Conservation (phyloP, 92 coral and sea anemone species). For the Porites lobata region DNA sequence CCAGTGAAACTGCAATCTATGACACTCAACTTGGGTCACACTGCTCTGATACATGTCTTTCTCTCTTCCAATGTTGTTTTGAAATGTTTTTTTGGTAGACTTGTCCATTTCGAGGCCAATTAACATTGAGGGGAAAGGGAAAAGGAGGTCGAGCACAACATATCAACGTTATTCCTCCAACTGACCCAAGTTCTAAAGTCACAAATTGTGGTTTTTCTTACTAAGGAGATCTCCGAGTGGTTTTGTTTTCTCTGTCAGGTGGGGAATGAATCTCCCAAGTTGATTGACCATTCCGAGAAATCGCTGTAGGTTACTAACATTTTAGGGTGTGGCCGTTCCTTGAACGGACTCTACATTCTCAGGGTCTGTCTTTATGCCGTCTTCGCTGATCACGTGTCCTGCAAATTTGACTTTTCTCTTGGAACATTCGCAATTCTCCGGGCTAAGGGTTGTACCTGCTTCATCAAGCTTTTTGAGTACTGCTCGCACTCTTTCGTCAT, state of each 20-base stretch:
- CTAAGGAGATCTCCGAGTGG: conserved; percentile 40
- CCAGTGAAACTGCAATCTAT: conserved; percentile 28
- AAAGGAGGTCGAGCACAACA: background rate
- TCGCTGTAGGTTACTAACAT: conserved; percentile 38
- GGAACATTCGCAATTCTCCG: conserved; percentile 66
- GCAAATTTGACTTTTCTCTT: conserved; percentile 38
- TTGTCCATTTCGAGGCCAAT: too few species aligned
- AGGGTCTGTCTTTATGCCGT: conserved; percentile 45
- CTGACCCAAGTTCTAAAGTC: too few species aligned
- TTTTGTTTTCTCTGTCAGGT: conserved; percentile 44
- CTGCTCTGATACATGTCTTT: too few species aligned
- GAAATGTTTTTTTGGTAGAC: too few species aligned
- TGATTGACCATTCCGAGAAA: conserved; percentile 64
- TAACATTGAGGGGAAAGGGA: too few species aligned
- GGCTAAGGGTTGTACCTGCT: conserved; percentile 54
- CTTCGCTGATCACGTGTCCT: conserved; percentile 34
- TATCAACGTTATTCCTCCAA: too few species aligned
- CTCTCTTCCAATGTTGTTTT: too few species aligned
- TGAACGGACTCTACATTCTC: conserved; percentile 37
- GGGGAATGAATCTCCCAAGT: conserved; percentile 37
- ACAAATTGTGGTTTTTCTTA: background rate
- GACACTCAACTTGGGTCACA: too few species aligned
- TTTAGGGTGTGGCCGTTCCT: conserved; percentile 38
- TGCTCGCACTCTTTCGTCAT: conserved; percentile 36
- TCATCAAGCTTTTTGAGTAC: conserved; percentile 39